Percentiles rank a stretch among this genome's conserved stretches.
Conservation (phyloP, 2,113 vertebrate genomes). For the Ptilorrhoa leucosticta region DNA sequence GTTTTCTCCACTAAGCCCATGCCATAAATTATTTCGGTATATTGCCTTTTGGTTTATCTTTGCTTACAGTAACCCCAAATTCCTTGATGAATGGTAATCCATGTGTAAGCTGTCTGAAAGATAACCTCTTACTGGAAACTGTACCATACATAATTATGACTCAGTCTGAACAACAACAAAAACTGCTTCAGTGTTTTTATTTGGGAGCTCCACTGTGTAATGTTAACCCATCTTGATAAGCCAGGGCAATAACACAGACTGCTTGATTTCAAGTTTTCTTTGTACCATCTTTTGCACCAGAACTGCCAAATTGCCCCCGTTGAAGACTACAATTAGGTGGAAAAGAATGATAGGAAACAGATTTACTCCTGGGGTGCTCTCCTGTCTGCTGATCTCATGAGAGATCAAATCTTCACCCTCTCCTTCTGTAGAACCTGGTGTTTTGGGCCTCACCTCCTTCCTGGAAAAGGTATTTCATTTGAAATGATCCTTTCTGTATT, state of each 20-base stretch:
- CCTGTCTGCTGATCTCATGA: neutral
- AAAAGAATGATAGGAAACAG: neutral
- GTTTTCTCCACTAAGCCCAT: neutral
- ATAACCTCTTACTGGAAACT: conserved; percentile 25
- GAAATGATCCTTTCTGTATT: neutral
- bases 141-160: neutral
- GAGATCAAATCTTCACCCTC: neutral
- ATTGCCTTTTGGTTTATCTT: neutral
- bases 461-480: neutral
- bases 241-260: neutral
- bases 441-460: neutral
- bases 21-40: neutral
- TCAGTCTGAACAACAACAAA: conserved; percentile 6
- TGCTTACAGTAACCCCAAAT: neutral
- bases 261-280: neutral
- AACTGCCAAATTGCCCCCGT: neutral
- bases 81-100: neutral
- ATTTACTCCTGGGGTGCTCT: neutral
- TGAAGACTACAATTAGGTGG: neutral
- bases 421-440: neutral
- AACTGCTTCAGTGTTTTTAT: neutral
- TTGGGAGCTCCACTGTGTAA: neutral
- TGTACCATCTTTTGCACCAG: neutral
- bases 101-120: neutral
- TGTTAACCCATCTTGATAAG: neutral